Conservation (phyloP, 2,888 invertebrate species). For the Cetonia aurata region DNA sequence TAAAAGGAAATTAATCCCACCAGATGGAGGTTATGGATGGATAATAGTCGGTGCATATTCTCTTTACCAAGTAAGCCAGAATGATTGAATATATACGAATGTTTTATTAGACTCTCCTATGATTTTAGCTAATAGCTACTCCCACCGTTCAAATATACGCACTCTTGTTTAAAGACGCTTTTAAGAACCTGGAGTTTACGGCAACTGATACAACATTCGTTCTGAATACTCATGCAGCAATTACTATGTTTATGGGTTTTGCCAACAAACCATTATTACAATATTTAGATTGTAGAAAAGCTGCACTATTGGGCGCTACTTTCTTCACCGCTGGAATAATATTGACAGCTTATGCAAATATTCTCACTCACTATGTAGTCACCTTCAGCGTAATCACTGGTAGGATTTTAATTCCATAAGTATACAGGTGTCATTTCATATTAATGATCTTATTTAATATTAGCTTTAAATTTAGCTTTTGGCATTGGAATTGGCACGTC, state of each 20-base stretch:
- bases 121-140: constrained; percentile 40
- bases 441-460: constrained; percentile 40
- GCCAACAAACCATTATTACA: constrained; percentile 75
- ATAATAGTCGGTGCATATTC: constrained; percentile 65
- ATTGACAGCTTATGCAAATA: constrained; percentile 70
- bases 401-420: constrained; percentile 64
- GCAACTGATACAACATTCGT: constrained; percentile 74
- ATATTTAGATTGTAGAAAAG: constrained; percentile 75
- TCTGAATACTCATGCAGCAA: constrained; percentile 75
- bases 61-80: constrained; percentile 65
- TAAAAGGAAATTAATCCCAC: constrained; percentile 59
- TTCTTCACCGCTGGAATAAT: constrained; percentile 72
- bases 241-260: constrained; percentile 76
- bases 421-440: neutral
- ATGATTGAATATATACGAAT: no score
- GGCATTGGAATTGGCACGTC: constrained; percentile 73
- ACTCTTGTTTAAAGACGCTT: constrained; percentile 75
- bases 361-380: constrained; percentile 72
- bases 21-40: constrained; percentile 70
- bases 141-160: constrained; percentile 74
- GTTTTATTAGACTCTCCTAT: neutral
- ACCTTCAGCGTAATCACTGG: constrained; percentile 77
- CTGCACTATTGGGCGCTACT: constrained; percentile 71
- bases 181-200: constrained; percentile 70
- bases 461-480: constrained; percentile 74